Evolutionary conservation across 1,140 invertebrate genomes (phyloP).

Genomic region (Monochamus saltuarius): DNA sequence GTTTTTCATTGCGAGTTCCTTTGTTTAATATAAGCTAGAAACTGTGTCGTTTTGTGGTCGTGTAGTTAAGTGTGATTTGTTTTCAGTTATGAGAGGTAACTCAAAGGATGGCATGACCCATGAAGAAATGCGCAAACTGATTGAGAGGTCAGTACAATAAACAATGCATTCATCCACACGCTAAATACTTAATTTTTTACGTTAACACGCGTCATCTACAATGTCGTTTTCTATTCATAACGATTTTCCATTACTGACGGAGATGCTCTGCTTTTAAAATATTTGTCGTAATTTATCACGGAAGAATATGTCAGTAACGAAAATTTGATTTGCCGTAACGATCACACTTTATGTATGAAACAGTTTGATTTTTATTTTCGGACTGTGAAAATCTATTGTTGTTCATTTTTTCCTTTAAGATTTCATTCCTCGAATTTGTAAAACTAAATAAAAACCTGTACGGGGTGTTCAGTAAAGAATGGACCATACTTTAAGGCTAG

Average conservation of each 20-base stretch:
- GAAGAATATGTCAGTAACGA: not conserved
- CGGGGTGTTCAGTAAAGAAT: too few species aligned
- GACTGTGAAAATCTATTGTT: too few species aligned
- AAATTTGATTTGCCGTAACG: too few species aligned
- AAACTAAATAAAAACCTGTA: too few species aligned
- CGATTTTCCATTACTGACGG: not conserved
- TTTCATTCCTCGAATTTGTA: too few species aligned
- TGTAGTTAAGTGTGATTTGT: slow-evolving; percentile 57
- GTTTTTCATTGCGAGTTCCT: slow-evolving; percentile 14
- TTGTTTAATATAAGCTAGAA: slow-evolving; percentile 36
- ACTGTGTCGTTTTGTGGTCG: slow-evolving; percentile 50
- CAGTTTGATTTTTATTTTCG: too few species aligned
- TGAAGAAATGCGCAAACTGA: slow-evolving; percentile 93
- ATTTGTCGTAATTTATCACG: not conserved
- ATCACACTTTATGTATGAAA: too few species aligned
- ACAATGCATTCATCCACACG: not conserved
- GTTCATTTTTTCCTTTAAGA: too few species aligned
- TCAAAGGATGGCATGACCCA: slow-evolving; percentile 87
- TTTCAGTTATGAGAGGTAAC: slow-evolving; percentile 72
- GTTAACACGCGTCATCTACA: not conserved
- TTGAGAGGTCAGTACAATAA: slow-evolving; percentile 82
- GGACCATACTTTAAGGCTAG: too few species aligned
- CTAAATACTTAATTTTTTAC: slow-evolving; percentile 1
- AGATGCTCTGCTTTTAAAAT: too few species aligned
- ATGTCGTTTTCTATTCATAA: not conserved